phyloP scores from a whole-genome alignment of 2,113 vertebrate species.

The Dunckerocampus dactyliophorus region DNA sequence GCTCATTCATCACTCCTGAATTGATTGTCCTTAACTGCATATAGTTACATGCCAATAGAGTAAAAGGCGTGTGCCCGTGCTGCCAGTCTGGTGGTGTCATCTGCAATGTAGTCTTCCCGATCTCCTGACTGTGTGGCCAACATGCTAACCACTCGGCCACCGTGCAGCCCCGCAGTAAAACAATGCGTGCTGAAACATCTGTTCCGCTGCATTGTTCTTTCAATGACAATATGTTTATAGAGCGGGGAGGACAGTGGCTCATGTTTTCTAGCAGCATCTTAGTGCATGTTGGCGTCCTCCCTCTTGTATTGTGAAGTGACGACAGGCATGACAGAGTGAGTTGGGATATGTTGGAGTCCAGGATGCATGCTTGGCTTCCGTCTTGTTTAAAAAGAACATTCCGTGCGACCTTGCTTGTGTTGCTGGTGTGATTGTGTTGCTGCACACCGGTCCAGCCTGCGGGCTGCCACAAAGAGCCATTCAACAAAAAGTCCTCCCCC shows the following conservation, averaged over 20 bases:
- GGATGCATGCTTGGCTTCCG: not conserved
- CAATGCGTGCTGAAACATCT: constrained; percentile 52
- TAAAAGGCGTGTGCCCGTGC: not conserved
- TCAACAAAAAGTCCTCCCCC: constrained; percentile 37
- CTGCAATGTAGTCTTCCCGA: constrained; percentile 15
- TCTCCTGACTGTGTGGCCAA: too few species aligned
- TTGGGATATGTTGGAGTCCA: constrained; percentile 14
- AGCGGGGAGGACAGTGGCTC: constrained; percentile 19
- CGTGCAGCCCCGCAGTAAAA: constrained; percentile 35
- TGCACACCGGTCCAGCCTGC: constrained; percentile 42
- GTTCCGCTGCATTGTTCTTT: constrained; percentile 7
- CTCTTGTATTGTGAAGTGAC: constrained; percentile 19
- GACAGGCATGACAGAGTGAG: not conserved
- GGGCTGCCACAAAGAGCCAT: constrained; percentile 54
- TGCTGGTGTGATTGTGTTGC: constrained; percentile 35
- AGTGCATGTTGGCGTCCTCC: constrained; percentile 24
- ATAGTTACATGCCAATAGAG: too few species aligned
- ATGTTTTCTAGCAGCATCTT: constrained; percentile 24
- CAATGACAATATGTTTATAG: constrained; percentile 29
- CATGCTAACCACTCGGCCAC: too few species aligned
- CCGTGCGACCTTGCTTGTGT: too few species aligned
- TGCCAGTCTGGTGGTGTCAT: not conserved
- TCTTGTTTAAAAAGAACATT: constrained; percentile 12
- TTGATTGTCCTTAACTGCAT: too few species aligned
- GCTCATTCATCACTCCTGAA: not conserved